Base-by-base conservation (phyloP, 2,797 vertebrate species). In the Spinus pinus region DNA sequence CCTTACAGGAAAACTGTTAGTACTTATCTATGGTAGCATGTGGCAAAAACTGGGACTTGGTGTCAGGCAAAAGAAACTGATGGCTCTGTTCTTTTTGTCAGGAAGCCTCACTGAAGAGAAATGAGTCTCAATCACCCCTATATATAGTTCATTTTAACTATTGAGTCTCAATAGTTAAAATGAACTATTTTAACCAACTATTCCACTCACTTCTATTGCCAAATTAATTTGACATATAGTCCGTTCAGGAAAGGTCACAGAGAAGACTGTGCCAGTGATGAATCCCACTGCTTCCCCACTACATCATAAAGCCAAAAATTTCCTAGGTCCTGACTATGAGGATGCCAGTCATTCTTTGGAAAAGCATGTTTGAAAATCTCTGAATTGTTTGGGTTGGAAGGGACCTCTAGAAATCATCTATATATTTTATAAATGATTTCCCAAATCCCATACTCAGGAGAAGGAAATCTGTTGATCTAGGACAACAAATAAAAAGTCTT, bases 291-390 rank as follows among this genome's bases (percentile, higher is more conserved):
- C 44, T 77, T 28, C 54, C 23, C 12, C 6, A 2, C 31, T 61
- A 19, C 0, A 0, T 22, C 0, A 0, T 27, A 62, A 73, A 42
- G 35, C 14, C 16, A 67, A 70, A 83, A 72, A 0, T 10, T 51
- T 81, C 13, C 46, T n/a, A 56, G 27, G 27, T 81, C 57, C n/a
- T 67, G 23, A 64, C 25, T 41, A 15, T 9, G 5, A 62, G 16
- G 82, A 65, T 41, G 17, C 3, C 49, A 56, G 10, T 46, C 16
- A 69, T 57, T 72, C 33, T 64, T 35, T 21, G 1, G 37, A 79
- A 90, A 84, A 8, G 3, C 1, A 9, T 53, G 15, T 35, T 90
- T 84, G 56, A 81, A 31, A 83, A 67, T n/a, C 23, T 37, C 27
- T n/a, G 35, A 81, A 56, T 24, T 61, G 3, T 30, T 56, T n/a